These are phyloP conservation scores for Passer montanus DNA, from an alignment of 2,113 vertebrate genomes.

Conservation along the genomic window DNA sequence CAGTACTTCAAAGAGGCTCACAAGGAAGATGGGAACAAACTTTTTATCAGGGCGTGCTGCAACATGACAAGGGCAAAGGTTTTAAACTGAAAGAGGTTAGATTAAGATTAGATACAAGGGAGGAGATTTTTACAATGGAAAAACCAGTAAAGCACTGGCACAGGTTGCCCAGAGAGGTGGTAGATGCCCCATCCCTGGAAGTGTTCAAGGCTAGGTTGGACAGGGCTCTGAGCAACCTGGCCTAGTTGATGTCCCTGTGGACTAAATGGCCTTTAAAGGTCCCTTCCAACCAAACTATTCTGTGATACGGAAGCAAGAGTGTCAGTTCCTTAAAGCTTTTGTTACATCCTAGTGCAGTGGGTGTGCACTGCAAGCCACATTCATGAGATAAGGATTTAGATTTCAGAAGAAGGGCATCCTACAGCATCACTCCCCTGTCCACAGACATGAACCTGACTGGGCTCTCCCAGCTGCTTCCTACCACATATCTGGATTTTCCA, in stretches of 20 bases:
- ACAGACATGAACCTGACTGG: accelerated
- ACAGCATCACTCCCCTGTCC: not conserved
- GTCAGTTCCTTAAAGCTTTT: not conserved
- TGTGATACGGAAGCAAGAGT: no score
- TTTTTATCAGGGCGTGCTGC: not conserved
- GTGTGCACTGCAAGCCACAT: not conserved
- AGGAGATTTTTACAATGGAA: not conserved
- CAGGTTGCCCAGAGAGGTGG: not conserved
- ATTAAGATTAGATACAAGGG: not conserved
- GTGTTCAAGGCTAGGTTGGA: not conserved
- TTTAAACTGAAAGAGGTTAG: not conserved
- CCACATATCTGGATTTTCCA: not conserved
- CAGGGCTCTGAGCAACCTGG: not conserved
- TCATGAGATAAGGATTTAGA: not conserved
- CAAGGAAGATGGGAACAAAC: not conserved
- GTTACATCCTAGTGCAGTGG: not conserved
- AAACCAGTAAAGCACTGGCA: not conserved
- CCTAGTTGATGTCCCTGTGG: not conserved
- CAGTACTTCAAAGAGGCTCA: not conserved
- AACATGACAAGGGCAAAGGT: not conserved
- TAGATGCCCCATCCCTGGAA: not conserved
- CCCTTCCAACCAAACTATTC: not conserved
- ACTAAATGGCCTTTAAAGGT: not conserved
- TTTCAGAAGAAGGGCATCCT: not conserved
- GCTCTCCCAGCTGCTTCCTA: not conserved